Conservation (phyloP, 2,888 invertebrate genomes). For the Balanococcus diminutus region DNA sequence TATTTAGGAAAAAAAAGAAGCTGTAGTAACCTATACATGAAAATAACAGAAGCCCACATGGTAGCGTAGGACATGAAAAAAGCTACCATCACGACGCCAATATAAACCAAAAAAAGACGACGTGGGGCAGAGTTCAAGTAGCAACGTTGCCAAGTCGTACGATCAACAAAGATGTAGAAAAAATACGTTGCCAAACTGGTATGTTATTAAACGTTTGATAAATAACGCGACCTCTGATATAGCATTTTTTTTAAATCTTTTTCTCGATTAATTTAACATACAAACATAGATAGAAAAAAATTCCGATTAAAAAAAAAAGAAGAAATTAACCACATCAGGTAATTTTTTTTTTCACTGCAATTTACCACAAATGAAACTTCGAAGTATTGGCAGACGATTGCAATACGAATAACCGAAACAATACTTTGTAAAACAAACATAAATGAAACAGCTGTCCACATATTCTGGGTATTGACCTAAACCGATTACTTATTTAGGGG, state of each 20-base stretch:
- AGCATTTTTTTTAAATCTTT: slow-evolving; percentile 26
- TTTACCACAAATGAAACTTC: background rate
- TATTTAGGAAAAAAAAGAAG: background rate
- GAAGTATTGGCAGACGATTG: background rate
- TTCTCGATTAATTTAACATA: background rate
- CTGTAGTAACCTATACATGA: background rate
- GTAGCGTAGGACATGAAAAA: slow-evolving; percentile 29
- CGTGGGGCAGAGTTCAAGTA: slow-evolving; percentile 26
- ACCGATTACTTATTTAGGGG: background rate
- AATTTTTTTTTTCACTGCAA: background rate
- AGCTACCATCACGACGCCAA: slow-evolving; percentile 23
- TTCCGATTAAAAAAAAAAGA: background rate
- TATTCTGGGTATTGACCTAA: slow-evolving; percentile 24
- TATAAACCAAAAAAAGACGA: slow-evolving; percentile 40
- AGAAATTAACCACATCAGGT: background rate
- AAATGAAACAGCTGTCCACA: background rate
- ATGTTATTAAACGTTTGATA: slow-evolving; percentile 40
- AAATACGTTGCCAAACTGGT: slow-evolving; percentile 25
- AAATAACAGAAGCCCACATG: slow-evolving; percentile 26
- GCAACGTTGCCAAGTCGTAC: slow-evolving; percentile 24
- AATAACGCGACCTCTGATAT: slow-evolving; percentile 35
- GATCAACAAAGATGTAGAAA: slow-evolving; percentile 27
- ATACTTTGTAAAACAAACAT: slow-evolving; percentile 10
- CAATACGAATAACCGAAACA: background rate
- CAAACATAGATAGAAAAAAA: background rate